Conservation (phyloP, 2,113 vertebrate species). For the Myrmecobius fasciatus region DNA sequence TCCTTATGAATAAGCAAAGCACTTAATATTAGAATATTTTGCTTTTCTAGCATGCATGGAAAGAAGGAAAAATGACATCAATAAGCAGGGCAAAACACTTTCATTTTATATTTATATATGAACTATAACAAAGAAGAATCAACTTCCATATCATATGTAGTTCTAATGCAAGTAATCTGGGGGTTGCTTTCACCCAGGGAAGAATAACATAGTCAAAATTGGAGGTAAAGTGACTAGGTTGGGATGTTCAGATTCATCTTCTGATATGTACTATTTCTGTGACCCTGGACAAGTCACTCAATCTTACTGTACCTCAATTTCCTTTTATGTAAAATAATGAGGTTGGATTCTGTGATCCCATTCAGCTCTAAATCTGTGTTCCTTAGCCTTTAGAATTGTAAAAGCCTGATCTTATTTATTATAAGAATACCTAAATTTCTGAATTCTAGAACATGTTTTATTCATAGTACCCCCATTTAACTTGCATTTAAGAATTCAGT, state of each 20-base stretch:
- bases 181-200: background rate
- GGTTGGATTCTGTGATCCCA: background rate
- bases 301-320: background rate
- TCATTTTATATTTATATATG: background rate
- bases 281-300: slow-evolving; percentile 5
- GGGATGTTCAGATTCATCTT: background rate
- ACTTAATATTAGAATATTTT: slow-evolving; percentile 16
- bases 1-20: slow-evolving; percentile 12
- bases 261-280: background rate
- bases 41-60: slow-evolving; percentile 26
- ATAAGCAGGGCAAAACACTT: background rate
- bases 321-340: background rate
- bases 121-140: slow-evolving; percentile 23
- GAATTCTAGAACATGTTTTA: slow-evolving; percentile 19
- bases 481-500: background rate
- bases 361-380: background rate
- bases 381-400: slow-evolving; percentile 18
- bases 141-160: background rate
- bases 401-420: background rate
- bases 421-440: slow-evolving; percentile 24
- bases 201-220: background rate
- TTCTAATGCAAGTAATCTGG: slow-evolving; percentile 35
- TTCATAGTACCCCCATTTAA: background rate
- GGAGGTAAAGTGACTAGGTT: background rate
- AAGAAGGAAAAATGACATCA: background rate